These are phyloP conservation scores for Phania funesta DNA, from an alignment of 2,888 invertebrate species.

Conservation along the genomic window DNA sequence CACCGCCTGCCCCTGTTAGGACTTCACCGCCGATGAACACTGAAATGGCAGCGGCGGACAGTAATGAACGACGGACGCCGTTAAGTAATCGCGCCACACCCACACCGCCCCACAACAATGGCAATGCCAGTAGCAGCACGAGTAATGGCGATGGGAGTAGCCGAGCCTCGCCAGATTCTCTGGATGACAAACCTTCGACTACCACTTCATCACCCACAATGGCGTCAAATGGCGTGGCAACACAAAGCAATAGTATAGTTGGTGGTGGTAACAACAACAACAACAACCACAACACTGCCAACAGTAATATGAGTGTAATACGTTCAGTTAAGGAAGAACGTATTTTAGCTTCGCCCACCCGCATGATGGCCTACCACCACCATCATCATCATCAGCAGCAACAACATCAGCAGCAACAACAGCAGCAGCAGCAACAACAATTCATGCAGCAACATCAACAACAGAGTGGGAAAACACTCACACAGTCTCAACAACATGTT, in stretches of 20 bases:
- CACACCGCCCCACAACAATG: slow-evolving; percentile 78
- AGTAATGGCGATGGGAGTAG: slow-evolving; percentile 77
- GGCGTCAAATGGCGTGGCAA: slow-evolving; percentile 72
- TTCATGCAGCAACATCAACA: slow-evolving; percentile 68
- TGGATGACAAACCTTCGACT: slow-evolving; percentile 79
- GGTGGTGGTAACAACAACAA: slow-evolving; percentile 60
- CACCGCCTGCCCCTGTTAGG: slow-evolving; percentile 73
- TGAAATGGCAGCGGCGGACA: slow-evolving; percentile 58
- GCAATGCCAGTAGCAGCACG: slow-evolving; percentile 73
- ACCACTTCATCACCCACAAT: slow-evolving; percentile 58
- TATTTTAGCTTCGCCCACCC: slow-evolving; percentile 78
- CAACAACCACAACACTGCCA: slow-evolving; percentile 38
- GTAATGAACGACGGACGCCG: slow-evolving; percentile 67
- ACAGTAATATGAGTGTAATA: slow-evolving; percentile 77
- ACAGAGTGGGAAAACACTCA: slow-evolving; percentile 71
- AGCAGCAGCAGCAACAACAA: slow-evolving; percentile 69
- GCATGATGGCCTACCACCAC: slow-evolving; percentile 77
- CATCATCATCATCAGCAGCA: slow-evolving; percentile 73
- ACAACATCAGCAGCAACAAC: slow-evolving; percentile 72
- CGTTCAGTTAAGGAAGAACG: slow-evolving; percentile 80
- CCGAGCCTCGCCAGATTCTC: slow-evolving; percentile 79
- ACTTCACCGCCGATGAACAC: slow-evolving; percentile 70
- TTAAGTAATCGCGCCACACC: slow-evolving; percentile 72
- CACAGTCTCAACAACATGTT: slow-evolving; percentile 79
- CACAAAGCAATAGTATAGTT: slow-evolving; percentile 21